Evolutionary conservation across 2,113 vertebrate species (phyloP).

Genomic region (Forbesichthys papilliferus): DNA sequence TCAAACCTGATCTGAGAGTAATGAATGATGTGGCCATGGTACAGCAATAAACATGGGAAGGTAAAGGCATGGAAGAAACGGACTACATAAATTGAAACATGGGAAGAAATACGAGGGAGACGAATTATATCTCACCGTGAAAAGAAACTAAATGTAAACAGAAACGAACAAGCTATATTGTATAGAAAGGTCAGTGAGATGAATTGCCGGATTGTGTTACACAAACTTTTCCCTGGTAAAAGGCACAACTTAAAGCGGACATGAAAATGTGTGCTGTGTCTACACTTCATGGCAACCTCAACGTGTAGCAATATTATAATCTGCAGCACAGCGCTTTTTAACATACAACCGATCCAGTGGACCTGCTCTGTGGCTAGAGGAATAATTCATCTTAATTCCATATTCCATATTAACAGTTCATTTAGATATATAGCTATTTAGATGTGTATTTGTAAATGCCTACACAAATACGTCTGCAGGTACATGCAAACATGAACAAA

Average conservation of each 20-base stretch:
- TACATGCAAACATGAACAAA: too few species aligned
- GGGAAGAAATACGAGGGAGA: background rate
- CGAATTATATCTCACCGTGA: background rate
- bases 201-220: too few species aligned
- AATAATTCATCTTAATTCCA: background rate
- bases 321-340: conserved; percentile 19
- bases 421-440: background rate
- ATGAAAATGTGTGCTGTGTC: background rate
- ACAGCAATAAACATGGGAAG: conserved; percentile 1
- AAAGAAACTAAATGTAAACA: background rate
- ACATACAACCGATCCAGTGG: conserved; percentile 1
- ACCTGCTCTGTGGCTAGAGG: background rate
- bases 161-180: too few species aligned
- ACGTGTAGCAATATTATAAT: conserved; percentile 16
- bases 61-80: background rate
- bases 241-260: background rate
- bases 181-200: too few species aligned
- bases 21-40: background rate
- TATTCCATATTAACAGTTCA: background rate
- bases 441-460: too few species aligned
- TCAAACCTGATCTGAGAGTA: background rate
- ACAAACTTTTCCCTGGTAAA: background rate
- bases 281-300: conserved; percentile 12
- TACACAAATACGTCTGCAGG: too few species aligned
- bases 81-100: background rate